Conservation (phyloP, 2,113 vertebrate species). For the Trichomycterus rosablanca region DNA sequence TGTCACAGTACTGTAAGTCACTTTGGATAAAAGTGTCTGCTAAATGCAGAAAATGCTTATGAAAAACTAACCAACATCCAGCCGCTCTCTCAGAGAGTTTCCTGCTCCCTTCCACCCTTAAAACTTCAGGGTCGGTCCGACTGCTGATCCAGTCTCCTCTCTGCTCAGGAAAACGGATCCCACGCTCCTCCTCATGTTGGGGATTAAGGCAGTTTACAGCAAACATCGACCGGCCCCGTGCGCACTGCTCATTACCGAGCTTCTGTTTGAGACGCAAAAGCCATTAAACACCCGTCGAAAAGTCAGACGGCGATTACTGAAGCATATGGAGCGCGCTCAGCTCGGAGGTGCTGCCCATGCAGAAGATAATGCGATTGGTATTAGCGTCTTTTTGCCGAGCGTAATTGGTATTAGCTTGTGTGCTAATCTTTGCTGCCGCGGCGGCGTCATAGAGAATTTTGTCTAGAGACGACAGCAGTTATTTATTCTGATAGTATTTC, state of each 20-base stretch:
- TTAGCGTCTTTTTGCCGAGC: conserved; percentile 5
- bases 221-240: conserved; percentile 13
- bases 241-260: conserved; percentile 20
- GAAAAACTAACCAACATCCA: too few species aligned
- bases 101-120: conserved; percentile 21
- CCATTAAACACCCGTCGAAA: conserved; percentile 22
- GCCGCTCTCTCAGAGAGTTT: too few species aligned
- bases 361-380: conserved; percentile 25
- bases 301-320: conserved; percentile 13
- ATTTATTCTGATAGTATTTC: too few species aligned
- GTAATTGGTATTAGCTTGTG: conserved; percentile 16
- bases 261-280: conserved; percentile 24
- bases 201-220: conserved; percentile 38
- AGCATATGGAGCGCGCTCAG: conserved; percentile 17
- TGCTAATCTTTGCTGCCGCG: background rate
- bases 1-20: too few species aligned
- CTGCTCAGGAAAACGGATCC: conserved; percentile 50
- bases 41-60: too few species aligned
- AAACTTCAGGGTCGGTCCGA: conserved; percentile 57
- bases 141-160: conserved; percentile 44
- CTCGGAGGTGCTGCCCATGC: conserved; percentile 2
- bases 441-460: too few species aligned
- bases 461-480: too few species aligned
- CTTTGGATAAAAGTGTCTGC: too few species aligned
- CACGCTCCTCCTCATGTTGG: conserved; percentile 50